Conservation (phyloP, 2,113 vertebrate genomes). For the Vulpes lagopus region DNA sequence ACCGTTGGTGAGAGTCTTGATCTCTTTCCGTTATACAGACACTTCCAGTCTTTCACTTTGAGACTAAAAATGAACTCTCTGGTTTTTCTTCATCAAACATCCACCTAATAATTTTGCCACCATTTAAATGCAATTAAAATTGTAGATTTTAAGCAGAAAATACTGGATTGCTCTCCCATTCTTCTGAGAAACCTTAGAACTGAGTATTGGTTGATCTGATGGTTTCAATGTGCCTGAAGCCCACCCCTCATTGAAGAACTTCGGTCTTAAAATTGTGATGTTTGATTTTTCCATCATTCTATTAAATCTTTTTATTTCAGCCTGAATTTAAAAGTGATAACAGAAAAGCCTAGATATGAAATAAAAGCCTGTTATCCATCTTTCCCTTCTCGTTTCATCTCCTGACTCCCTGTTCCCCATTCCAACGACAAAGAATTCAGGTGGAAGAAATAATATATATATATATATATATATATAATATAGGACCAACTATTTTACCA, state of each 20-base stretch:
- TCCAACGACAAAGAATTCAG: slow-evolving; percentile 2
- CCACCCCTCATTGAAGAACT: neutral
- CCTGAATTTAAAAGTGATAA: slow-evolving; percentile 1
- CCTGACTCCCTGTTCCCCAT: neutral
- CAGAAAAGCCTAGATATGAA: slow-evolving; percentile 11
- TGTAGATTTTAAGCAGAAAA: slow-evolving; percentile 27
- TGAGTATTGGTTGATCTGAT: neutral
- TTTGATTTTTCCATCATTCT: slow-evolving; percentile 31
- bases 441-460: slow-evolving; percentile 1
- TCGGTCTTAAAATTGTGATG: neutral
- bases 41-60: neutral
- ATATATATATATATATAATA: no score
- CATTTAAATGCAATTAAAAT: slow-evolving; percentile 3
- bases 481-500: neutral
- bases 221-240: neutral
- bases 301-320: slow-evolving; percentile 32
- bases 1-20: neutral
- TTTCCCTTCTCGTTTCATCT: neutral
- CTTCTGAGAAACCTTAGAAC: slow-evolving; percentile 15
- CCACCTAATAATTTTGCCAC: neutral
- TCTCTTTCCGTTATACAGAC: neutral
- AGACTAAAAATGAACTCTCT: neutral
- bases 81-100: neutral
- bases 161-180: neutral
- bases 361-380: neutral